Base-by-base conservation (phyloP, 1,140 invertebrate species). In the Monomorium pharaonis region DNA sequence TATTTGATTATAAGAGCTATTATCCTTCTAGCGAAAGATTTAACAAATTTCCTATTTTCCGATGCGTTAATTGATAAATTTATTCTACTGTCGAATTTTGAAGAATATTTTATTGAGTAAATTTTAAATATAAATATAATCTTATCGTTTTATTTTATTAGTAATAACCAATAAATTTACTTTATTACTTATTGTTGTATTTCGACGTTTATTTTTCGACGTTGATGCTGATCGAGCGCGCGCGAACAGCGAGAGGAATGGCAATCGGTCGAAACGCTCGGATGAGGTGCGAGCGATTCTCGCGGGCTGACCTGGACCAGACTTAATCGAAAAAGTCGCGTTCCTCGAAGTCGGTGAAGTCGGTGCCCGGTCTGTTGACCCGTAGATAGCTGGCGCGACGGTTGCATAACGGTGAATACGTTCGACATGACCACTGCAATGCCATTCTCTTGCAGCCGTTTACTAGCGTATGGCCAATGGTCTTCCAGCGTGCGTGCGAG, bases 321-420 rank as follows among this genome's bases (percentile, higher is more conserved):
- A 51, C 88, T 89, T 87, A 90, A 89, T 90, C 88, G 81, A 90
- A 89, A 90, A 89, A 89, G 54, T 72, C 49, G 86, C 89, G 85
- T 89, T 89, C 76, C 81, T 86, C 83, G 77, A 76, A 86, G 56
- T 47, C 88, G 70, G 77, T 54, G 78, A 85, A 86, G 88, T 78
- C 86, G 47, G 76, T 87, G 88, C 37, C 72, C 77, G 51, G 86
- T 90, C 86, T 90, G 89, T 90, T 90, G 89, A 90, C 89, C 89
- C 86, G 76, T 80, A 81, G 75, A 72, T 87, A 89, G 89, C 88
- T 81, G 88, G 89, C 90, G 90, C 83, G 89, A 90, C 90, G 90
- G 90, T 93, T 93, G 92, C 90, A 86, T 93, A 93, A 93, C 92
- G 92, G 92, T 93, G 91, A 92, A 93, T 93, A 86, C 85, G 86